Conservation (phyloP, 2,797 vertebrate species). For the Serranus cabrilla region DNA sequence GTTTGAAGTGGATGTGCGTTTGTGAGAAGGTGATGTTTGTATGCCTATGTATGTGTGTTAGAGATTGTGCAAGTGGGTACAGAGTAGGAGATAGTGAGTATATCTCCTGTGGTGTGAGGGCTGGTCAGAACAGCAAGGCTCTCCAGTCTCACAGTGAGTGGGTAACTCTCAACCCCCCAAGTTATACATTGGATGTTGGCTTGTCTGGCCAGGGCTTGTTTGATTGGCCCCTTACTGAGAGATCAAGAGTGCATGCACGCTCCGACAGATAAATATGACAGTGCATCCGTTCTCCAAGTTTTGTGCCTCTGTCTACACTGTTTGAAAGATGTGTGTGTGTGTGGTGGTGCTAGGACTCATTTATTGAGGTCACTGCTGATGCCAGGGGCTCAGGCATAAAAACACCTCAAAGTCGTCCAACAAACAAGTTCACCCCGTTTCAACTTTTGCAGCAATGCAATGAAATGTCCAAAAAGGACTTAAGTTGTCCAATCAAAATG, state of each 20-base stretch:
- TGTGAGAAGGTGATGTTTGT: slow-evolving; percentile 17
- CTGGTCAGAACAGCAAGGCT: slow-evolving; percentile 31
- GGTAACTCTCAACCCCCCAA: slow-evolving; percentile 5
- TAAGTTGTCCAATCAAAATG: background rate
- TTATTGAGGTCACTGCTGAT: too few relatives aligned
- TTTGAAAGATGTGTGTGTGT: background rate
- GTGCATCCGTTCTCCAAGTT: background rate
- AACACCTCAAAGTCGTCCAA: background rate
- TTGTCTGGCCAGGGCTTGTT: background rate
- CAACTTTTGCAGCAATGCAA: background rate
- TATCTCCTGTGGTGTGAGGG: slow-evolving; percentile 13
- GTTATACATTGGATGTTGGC: slow-evolving; percentile 1
- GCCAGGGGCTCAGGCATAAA: background rate
- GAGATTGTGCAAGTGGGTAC: background rate
- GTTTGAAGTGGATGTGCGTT: slow-evolving; percentile 57
- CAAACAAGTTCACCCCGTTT: background rate
- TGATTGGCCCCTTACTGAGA: background rate
- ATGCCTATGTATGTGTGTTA: slow-evolving; percentile 16
- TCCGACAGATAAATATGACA: background rate
- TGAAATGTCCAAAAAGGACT: background rate
- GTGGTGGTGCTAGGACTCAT: too few relatives aligned
- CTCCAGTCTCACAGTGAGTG: slow-evolving; percentile 16
- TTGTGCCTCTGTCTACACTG: background rate
- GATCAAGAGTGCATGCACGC: background rate
- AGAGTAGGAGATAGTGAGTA: slow-evolving; percentile 2